Evolutionary conservation across 2,797 vertebrate genomes (phyloP), one percentile per base, ranked within the genome.

Genomic region (Phrynocephalus forsythii): DNA sequence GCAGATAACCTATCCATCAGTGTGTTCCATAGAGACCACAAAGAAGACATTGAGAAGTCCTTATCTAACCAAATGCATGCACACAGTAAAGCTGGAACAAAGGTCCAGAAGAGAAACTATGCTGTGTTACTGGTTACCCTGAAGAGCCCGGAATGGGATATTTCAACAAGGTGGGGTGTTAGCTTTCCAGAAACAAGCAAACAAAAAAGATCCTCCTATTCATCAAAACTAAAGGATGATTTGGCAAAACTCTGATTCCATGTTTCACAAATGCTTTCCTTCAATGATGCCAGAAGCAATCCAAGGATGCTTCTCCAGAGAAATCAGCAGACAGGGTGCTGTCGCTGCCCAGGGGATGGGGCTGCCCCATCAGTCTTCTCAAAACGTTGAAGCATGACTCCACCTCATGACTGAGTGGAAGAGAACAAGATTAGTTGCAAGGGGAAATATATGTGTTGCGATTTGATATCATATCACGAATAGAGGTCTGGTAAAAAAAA

Each of bases 381-480:
- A 63, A 63, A 63, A 63, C 4, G 60, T 63, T 20, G 20, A 30
- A 85, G 0, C 6, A 24, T 76, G 48, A 75, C 30, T 73, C 67
- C 67, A 84, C 60, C 77, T 71, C 66, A 76, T 63, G 24, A 18
- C 44, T 85, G 56, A 73, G 84, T 91, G 89, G 73, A 10, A 89
- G 67, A 48, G 69, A 44, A 30, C 71, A 79, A 66, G 87, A 18
- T 81, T 18, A 90, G 30, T 60, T 28, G 75, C 80, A 82, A 86
- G 86, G 24, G 83, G 90, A 79, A 84, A 72, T 79, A 79, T 4
- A 88, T 86, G 68, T 24, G 44, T 2, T 52, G 0, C 26, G 24
- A 89, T 93, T 73, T 85, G 77, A 90, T 91, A 89, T 20, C 72
- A 80, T 84, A 80, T 80, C 22, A 82, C 63, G 24, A 81, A 11